These are phyloP conservation scores for Diachasmimorpha longicaudata DNA, from an alignment of 1,140 invertebrate genomes.

Conservation along the genomic window DNA sequence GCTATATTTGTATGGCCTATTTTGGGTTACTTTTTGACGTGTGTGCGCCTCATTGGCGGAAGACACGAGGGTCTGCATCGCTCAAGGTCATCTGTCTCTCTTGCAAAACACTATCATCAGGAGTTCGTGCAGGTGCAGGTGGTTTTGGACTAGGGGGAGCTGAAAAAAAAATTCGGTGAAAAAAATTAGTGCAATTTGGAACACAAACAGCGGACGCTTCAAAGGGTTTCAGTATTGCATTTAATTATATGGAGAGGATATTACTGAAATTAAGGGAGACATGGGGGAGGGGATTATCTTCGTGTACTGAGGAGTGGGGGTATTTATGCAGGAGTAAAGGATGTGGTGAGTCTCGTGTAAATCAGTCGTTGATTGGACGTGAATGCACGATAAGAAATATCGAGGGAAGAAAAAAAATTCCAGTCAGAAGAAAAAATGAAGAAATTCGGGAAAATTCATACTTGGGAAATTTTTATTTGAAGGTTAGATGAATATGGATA, in stretches of 20 bases:
- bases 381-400: no score
- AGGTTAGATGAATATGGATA: background rate
- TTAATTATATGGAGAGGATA: background rate
- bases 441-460: no score
- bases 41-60: background rate
- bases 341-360: no score
- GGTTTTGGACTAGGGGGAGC: background rate
- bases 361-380: no score
- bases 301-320: background rate
- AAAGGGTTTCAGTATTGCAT: background rate
- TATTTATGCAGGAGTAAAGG: no score
- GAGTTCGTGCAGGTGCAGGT: background rate
- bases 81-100: background rate
- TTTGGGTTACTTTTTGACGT: background rate
- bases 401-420: no score
- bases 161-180: background rate
- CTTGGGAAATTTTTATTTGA: no score
- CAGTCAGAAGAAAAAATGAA: no score
- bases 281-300: background rate
- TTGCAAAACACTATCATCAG: background rate
- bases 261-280: no score
- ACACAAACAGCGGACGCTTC: background rate
- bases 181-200: background rate
- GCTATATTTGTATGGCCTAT: slow-evolving; percentile 2
- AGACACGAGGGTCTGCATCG: background rate